Percentiles rank a stretch among this genome's conserved stretches.
phyloP scores from a whole-genome alignment of 2,113 vertebrate species.

The Misgurnus anguillicaudatus region DNA sequence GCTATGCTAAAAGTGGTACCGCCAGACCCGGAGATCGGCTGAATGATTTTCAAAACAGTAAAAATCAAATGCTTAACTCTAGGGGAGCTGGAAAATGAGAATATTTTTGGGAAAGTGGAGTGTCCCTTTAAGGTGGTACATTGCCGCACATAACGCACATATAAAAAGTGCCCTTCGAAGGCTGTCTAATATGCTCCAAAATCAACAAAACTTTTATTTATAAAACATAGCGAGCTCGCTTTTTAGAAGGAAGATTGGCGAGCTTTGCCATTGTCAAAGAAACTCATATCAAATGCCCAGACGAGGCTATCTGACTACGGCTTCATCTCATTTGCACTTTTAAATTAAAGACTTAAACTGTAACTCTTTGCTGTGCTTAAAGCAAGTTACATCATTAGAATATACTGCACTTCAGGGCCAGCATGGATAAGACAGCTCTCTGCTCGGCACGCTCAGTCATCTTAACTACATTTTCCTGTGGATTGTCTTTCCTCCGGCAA shows the following conservation, averaged over 20 bases:
- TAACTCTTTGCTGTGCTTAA: slow-evolving; percentile 24
- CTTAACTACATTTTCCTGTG: not conserved
- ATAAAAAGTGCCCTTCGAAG: not conserved
- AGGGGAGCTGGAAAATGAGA: no score
- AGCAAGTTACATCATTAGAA: slow-evolving; percentile 36
- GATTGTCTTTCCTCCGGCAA: slow-evolving; percentile 31
- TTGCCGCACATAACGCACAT: not conserved
- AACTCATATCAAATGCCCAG: not conserved
- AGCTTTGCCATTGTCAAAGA: not conserved
- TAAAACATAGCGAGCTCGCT: not conserved
- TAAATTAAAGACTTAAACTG: slow-evolving; percentile 12
- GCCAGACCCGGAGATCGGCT: no score
- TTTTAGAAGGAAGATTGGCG: not conserved
- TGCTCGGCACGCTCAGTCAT: not conserved
- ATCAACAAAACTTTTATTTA: not conserved
- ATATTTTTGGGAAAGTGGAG: no score
- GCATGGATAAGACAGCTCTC: slow-evolving; percentile 10
- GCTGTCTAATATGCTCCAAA: no score
- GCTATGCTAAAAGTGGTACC: no score
- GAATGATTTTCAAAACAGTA: no score
- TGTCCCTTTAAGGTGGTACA: not conserved
- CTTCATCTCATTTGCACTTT: slow-evolving; percentile 18
- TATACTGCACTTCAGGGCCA: slow-evolving; percentile 13
- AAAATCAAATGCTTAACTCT: no score
- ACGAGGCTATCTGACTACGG: not conserved